Evolutionary conservation across 1,140 invertebrate genomes (phyloP).

Genomic region (Drosophila setifemur): DNA sequence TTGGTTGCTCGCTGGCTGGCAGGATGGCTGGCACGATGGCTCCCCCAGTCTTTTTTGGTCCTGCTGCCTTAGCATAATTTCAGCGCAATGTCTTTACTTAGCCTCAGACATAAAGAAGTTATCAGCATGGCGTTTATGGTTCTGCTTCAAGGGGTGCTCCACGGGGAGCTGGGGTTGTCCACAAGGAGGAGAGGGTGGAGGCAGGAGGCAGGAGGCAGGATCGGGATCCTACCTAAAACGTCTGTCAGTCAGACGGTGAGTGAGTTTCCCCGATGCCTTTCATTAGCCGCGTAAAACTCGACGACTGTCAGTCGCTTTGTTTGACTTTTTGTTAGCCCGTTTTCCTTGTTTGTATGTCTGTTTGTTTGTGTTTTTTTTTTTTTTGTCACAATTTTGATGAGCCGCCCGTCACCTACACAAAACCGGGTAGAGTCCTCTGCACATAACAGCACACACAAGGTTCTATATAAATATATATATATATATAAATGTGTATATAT

Average conservation of each 20-base stretch:
- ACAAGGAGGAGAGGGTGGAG: background rate
- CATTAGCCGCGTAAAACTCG: conserved; percentile 59
- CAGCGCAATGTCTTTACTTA: conserved; percentile 47
- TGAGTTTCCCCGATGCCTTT: conserved; percentile 40
- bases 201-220: background rate
- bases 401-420: conserved; percentile 52
- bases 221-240: background rate
- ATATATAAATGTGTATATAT: no score
- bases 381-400: conserved; percentile 68
- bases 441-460: conserved; percentile 9
- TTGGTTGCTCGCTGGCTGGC: conserved; percentile 21
- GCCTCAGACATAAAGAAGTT: conserved; percentile 70
- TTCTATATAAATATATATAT: conserved; percentile 20
- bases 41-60: conserved; percentile 57
- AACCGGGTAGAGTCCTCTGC: conserved; percentile 11
- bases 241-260: conserved; percentile 10
- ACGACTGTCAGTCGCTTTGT: conserved; percentile 61
- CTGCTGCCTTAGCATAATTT: conserved; percentile 27
- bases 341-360: conserved; percentile 56
- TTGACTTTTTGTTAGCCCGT: conserved; percentile 59
- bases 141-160: conserved; percentile 10
- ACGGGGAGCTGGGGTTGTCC: no score
- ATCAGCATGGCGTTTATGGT: conserved; percentile 70
- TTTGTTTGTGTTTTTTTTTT: conserved; percentile 24
- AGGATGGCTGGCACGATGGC: no score